Evolutionary conservation across 2,888 invertebrate genomes (phyloP), one percentile per base, ranked within the genome.

Genomic region (Lingula anatina): DNA sequence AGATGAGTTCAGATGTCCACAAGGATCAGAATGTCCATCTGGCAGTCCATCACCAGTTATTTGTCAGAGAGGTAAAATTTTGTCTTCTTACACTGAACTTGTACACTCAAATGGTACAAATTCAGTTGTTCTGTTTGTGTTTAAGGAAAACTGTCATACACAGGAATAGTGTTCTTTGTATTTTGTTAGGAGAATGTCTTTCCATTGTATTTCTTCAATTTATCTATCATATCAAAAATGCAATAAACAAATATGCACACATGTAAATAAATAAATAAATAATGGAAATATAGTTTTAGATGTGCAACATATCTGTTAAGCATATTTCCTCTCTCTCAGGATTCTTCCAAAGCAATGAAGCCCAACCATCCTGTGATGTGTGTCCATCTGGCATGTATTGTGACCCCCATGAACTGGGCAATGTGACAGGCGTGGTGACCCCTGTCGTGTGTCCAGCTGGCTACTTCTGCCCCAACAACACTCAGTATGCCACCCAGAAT

Each of bases 331-430:
- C n/a, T n/a, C n/a, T n/a, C 39, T 7, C 54, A 68, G 68, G 69
- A 23, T 50, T 41, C n/a, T 73, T 67, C 53, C 67, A 69, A 41
- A 55, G 57, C 26, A 39, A 49, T 12, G 38, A 38, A 2, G 62
- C 59, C 3, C 51, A 59, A 47, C 47, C 59, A 1, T 49, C 54
- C 0, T 74, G 73, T 52, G 49, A 60, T 3, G 42, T 38, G 2
- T 74, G 74, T 50, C 61, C 62, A 2, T 25, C 57, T 2, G 54
- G 70, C 18, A 56, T 46, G 23, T 74, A 72, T 60, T 74, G 74
- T 55, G 71, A 74, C 53, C 72, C 71, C 2, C 65, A 55, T 46
- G 69, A 70, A 52, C 53, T 59, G 24, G 56, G 47, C n/a, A 71
- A 70, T 45, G 59, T 57, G 5, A 69, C 70, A 4, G 72, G 72